Evolutionary conservation across 2,888 invertebrate species (phyloP).

Genomic region (Tiliacea citrago): DNA sequence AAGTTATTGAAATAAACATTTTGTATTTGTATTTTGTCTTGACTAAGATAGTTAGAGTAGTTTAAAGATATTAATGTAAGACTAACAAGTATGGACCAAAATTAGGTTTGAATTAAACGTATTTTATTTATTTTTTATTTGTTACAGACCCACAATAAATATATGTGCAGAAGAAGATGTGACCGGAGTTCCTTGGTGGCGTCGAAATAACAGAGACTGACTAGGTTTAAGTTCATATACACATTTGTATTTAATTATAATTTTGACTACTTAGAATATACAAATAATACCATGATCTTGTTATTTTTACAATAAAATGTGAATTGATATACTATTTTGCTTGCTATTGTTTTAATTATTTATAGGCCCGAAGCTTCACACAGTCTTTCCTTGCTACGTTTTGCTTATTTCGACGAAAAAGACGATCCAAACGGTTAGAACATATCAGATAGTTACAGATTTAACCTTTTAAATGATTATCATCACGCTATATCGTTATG

Average conservation of each 20-base stretch:
- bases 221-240: conserved; percentile 78
- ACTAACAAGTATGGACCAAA: no score
- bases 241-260: conserved; percentile 62
- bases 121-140: no score
- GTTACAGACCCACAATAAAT: conserved; percentile 80
- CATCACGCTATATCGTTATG: no score
- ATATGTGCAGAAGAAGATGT: conserved; percentile 83
- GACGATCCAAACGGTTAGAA: no score
- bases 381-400: background rate
- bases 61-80: no score
- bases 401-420: no score
- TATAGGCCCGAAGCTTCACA: background rate
- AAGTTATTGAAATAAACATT: no score
- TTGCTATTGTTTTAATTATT: conserved; percentile 2
- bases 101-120: no score
- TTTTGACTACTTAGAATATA: conserved; percentile 66
- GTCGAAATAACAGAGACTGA: conserved; percentile 87
- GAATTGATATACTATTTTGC: conserved; percentile 41
- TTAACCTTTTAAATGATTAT: no score
- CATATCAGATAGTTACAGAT: no score
- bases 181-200: conserved; percentile 89
- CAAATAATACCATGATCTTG: conserved; percentile 68
- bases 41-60: no score
- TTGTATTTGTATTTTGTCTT: no score
- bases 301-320: conserved; percentile 73